These are phyloP conservation scores for Cyprinodon variegatus DNA, from an alignment of 2,113 vertebrate genomes.

Conservation along the genomic window DNA sequence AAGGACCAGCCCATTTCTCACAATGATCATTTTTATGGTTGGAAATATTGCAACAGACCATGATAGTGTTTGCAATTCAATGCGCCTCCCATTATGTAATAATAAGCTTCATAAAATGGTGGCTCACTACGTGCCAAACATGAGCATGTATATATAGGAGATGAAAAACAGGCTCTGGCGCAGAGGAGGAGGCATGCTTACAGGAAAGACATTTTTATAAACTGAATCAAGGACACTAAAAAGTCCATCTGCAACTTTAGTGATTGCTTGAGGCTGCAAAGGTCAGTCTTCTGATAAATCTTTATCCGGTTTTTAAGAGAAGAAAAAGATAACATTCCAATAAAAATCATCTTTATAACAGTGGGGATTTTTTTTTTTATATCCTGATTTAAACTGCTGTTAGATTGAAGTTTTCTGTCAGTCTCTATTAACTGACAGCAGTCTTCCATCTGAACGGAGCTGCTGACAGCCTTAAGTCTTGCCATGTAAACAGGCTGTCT, in stretches of 20 bases:
- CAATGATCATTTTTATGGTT: constrained; percentile 12
- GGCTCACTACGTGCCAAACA: neutral
- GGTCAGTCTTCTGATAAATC: neutral
- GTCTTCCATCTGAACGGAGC: constrained; percentile 33
- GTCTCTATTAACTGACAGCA: constrained; percentile 23
- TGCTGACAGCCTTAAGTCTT: constrained; percentile 60
- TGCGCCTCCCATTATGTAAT: constrained; percentile 21
- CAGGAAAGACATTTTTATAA: neutral
- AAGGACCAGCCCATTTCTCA: neutral
- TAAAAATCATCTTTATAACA: neutral
- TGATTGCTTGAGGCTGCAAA: neutral
- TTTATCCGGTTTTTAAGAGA: neutral
- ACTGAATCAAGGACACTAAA: neutral
- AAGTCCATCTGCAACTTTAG: neutral
- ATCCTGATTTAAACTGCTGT: neutral
- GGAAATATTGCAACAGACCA: constrained; percentile 2
- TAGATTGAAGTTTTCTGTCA: neutral
- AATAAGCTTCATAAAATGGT: constrained; percentile 19
- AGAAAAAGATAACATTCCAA: neutral
- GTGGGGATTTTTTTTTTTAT: neutral
- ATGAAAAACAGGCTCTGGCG: neutral
- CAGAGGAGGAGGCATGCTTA: neutral
- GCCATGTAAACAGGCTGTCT: constrained; percentile 52
- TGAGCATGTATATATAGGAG: too few relatives aligned
- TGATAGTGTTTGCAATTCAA: constrained; percentile 24